Base-by-base conservation (phyloP, 2,797 vertebrate species). In the Halcyon badia region DNA sequence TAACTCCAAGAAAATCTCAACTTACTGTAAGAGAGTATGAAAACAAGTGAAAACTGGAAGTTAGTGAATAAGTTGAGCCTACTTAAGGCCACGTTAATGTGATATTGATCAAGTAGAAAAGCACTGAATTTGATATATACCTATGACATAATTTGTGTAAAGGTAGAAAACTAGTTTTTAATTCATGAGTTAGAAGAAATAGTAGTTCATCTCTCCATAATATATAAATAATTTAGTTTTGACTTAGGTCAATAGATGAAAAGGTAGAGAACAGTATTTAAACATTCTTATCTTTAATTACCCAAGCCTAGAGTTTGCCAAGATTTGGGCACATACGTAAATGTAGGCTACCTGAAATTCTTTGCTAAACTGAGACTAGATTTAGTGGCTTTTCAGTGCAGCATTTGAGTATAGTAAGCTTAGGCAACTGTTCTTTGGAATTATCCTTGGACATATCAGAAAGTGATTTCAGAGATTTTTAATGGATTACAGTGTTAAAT, bases 391-490 rank as follows among this genome's bases (percentile, higher is more conserved):
- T 90, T 66, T 86, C 86, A 81, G 57, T 52, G 44, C 49, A 87
- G 44, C 21, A 71, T 81, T 89, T 93, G 33, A 88, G 41, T 68
- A 62, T 30, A 87, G 48, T 37, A 89, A 81, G 61, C 72, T 95
- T 94, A 93, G 87, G 82, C 68, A 87, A 94, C 68, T 94, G 78
- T 65, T 87, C 46, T 72, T 89, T 77, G 65, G 71, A 89, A 89
- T 95, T 91, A 94, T 90, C 64, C 64, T 77, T 80, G 26, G 18
- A 11, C 41, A 91, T 89, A 95, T 68, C 66, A 88, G 80, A 91
- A 95, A 88, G 80, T 54, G 90, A 84, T 87, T 95, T 94, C 79
- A 91, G 82, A 91, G 76, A 89, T 88, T 94, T 92, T 91, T 94
- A 89, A 83, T 75, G 72, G 77, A 94, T 96, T 96, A 88, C 14